Conservation (phyloP, 2,888 invertebrate genomes). For the Rhamnusium bicolor region DNA sequence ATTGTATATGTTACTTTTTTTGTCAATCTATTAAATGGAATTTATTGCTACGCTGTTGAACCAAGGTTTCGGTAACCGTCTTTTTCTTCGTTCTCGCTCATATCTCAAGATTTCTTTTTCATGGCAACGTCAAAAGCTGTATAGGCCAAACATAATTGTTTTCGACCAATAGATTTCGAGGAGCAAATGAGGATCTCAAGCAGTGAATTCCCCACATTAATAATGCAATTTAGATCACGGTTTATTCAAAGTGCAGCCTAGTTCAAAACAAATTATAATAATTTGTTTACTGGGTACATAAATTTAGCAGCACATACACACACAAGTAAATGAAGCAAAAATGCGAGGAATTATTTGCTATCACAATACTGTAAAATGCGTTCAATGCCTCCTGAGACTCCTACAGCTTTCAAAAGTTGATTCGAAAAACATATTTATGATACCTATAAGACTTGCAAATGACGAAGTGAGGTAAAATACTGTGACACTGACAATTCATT, state of each 20-base stretch:
- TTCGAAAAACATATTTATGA: too few relatives aligned
- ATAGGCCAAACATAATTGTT: conserved; percentile 25
- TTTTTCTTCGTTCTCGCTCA: conserved; percentile 36
- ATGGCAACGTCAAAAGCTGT: conserved; percentile 23
- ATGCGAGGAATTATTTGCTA: too few relatives aligned
- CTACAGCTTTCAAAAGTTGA: too few relatives aligned
- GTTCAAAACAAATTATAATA: neutral
- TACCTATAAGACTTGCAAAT: too few relatives aligned
- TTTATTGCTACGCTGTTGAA: conserved; percentile 57
- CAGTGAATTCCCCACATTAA: neutral
- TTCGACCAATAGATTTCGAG: conserved; percentile 18
- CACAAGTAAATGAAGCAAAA: too few relatives aligned
- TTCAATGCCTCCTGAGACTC: too few relatives aligned
- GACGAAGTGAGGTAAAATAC: too few relatives aligned
- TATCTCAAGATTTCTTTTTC: conserved; percentile 27
- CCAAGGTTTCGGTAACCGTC: conserved; percentile 52
- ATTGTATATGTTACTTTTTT: conserved; percentile 55
- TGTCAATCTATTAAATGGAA: conserved; percentile 57
- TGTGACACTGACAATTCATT: too few relatives aligned
- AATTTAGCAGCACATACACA: neutral
- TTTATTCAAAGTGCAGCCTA: neutral
- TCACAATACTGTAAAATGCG: too few relatives aligned
- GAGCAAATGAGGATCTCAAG: neutral
- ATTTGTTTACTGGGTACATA: neutral
- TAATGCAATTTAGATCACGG: neutral